These are phyloP conservation scores for Drosophila sturtevanti DNA, from an alignment of 1,140 invertebrate genomes.

Conservation along the genomic window DNA sequence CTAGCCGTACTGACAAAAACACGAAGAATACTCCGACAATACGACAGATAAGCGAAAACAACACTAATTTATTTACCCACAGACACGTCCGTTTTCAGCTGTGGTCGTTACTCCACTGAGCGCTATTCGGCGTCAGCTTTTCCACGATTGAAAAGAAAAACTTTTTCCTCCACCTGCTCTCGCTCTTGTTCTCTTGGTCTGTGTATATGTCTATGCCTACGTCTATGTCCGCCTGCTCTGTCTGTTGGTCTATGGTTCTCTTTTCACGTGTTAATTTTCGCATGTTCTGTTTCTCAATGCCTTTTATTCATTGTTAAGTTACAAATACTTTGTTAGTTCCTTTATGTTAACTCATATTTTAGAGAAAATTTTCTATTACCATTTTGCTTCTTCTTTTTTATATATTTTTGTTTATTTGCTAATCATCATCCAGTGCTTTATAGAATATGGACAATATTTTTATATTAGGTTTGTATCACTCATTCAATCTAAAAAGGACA, in stretches of 20 bases:
- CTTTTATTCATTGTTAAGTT: slow-evolving; percentile 46
- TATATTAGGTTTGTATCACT: slow-evolving; percentile 38
- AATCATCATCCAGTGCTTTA: slow-evolving; percentile 60
- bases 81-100: slow-evolving; percentile 72
- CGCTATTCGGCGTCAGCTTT: slow-evolving; percentile 31
- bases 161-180: slow-evolving; percentile 36
- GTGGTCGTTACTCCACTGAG: slow-evolving; percentile 75
- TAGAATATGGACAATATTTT: slow-evolving; percentile 51
- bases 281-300: slow-evolving; percentile 14
- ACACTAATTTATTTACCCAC: slow-evolving; percentile 12
- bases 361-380: background rate
- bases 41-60: slow-evolving; percentile 4
- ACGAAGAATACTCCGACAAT: slow-evolving; percentile 11
- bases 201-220: no score
- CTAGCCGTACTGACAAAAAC: slow-evolving; percentile 16
- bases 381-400: background rate
- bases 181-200: background rate
- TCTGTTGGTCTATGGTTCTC: slow-evolving; percentile 8
- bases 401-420: slow-evolving; percentile 45
- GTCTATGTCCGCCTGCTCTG: background rate
- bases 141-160: slow-evolving; percentile 43
- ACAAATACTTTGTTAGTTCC: slow-evolving; percentile 26
- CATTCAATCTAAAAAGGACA: slow-evolving; percentile 33
- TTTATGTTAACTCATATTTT: slow-evolving; percentile 19
- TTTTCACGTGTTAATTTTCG: slow-evolving; percentile 45